phyloP scores from a whole-genome alignment of 2,797 vertebrate genomes.

The Eleutherodactylus coqui region DNA sequence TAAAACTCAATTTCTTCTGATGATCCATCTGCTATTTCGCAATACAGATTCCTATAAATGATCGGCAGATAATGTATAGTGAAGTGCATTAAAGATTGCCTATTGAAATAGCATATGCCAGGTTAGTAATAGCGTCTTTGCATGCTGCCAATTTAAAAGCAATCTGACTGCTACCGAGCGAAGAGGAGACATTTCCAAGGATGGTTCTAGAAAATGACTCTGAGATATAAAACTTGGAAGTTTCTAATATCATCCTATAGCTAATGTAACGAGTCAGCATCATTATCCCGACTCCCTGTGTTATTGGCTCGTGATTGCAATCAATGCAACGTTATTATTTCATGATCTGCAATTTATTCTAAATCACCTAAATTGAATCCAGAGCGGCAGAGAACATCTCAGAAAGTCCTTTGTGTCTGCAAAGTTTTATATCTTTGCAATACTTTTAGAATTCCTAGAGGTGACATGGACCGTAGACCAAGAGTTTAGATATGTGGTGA shows the following conservation, averaged over 20 bases:
- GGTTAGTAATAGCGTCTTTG: constrained; percentile 51
- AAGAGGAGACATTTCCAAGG: constrained; percentile 46
- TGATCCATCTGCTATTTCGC: constrained; percentile 44
- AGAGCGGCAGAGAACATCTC: not conserved
- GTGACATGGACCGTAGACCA: no score
- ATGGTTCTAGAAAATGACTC: constrained; percentile 57
- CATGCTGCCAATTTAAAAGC: constrained; percentile 59
- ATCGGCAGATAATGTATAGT: constrained; percentile 55
- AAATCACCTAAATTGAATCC: not conserved
- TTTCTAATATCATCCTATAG: constrained; percentile 38
- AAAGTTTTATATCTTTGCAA: not conserved
- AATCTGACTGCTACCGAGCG: constrained; percentile 55
- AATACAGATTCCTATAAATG: constrained; percentile 49
- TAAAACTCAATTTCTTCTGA: not conserved
- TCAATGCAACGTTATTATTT: not conserved
- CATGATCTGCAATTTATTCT: constrained; percentile 18
- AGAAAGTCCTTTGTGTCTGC: not conserved
- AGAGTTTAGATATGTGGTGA: no score
- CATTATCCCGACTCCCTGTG: constrained; percentile 10
- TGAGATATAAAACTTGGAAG: constrained; percentile 50
- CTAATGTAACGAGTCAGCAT: constrained; percentile 28
- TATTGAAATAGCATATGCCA: constrained; percentile 45
- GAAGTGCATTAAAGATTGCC: constrained; percentile 62
- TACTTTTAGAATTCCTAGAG: not conserved
- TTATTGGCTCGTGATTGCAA: constrained; percentile 36